Percentiles rank a stretch among this genome's conserved stretches.
These are phyloP conservation scores for Psephotus haematonotus DNA, from an alignment of 2,113 vertebrate genomes.

Conservation along the genomic window DNA sequence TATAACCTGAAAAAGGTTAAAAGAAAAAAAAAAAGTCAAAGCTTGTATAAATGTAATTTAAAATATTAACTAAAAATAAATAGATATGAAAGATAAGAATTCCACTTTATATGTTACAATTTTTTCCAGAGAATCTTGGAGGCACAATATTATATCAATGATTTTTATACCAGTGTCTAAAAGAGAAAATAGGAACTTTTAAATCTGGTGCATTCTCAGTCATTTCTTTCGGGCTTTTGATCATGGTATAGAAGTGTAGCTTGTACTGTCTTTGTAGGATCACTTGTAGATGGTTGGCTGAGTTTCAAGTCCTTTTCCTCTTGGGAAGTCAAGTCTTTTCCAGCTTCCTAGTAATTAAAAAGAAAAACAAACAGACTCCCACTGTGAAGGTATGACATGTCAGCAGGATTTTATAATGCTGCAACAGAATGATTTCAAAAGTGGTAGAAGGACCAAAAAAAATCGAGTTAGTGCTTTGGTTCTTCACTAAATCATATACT, in stretches of 20 bases:
- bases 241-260: background rate
- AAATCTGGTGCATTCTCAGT: background rate
- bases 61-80: background rate
- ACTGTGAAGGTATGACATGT: background rate
- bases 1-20: background rate
- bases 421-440: background rate
- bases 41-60: background rate
- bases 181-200: background rate
- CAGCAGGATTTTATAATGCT: background rate
- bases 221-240: constrained; percentile 5
- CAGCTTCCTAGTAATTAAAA: constrained; percentile 50
- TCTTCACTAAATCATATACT: background rate
- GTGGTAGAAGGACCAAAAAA: background rate
- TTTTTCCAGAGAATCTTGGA: background rate
- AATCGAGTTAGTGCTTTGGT: background rate
- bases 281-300: constrained; percentile 31
- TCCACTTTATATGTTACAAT: background rate
- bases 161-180: background rate
- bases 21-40: background rate
- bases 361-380: background rate
- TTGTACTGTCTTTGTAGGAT: constrained; percentile 11
- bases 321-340: constrained; percentile 32
- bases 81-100: background rate
- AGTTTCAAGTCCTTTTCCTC: constrained; percentile 39
- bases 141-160: background rate